Conservation (phyloP, 2,797 vertebrate genomes). For the Sebastes elongatus region DNA sequence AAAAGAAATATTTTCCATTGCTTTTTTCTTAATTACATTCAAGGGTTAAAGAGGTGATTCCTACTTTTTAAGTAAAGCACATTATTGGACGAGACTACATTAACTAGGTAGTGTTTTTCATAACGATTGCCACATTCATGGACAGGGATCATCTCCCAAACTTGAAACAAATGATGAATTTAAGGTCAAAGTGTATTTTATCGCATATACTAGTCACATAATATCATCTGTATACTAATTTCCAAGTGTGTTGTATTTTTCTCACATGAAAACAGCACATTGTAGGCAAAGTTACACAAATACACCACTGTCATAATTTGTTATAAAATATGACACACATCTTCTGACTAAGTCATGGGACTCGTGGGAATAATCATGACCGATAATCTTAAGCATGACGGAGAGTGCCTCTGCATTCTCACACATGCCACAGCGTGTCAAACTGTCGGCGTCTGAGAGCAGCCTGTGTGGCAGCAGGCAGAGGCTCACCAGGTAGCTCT, state of each 20-base stretch:
- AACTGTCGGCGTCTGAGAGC: background rate
- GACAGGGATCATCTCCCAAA: background rate
- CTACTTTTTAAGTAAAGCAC: background rate
- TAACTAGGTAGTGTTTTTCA: background rate
- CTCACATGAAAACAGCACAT: background rate
- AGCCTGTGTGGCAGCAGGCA: no score
- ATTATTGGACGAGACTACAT: background rate
- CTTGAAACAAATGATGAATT: background rate
- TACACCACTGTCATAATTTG: background rate
- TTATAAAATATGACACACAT: background rate
- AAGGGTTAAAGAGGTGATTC: background rate
- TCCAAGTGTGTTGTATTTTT: background rate
- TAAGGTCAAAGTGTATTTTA: background rate
- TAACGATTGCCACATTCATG: background rate
- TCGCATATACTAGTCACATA: background rate
- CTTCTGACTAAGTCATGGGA: slow-evolving; percentile 12
- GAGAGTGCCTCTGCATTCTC: background rate
- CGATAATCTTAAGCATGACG: background rate
- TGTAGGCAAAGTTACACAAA: slow-evolving; percentile 31
- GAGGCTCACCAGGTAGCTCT: slow-evolving; percentile 89
- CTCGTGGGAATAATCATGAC: background rate
- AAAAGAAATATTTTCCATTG: background rate
- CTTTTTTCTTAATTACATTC: no score
- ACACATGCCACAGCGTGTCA: background rate
- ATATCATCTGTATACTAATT: background rate